Conservation (phyloP, 2,113 vertebrate species). For the Lasiurus borealis region DNA sequence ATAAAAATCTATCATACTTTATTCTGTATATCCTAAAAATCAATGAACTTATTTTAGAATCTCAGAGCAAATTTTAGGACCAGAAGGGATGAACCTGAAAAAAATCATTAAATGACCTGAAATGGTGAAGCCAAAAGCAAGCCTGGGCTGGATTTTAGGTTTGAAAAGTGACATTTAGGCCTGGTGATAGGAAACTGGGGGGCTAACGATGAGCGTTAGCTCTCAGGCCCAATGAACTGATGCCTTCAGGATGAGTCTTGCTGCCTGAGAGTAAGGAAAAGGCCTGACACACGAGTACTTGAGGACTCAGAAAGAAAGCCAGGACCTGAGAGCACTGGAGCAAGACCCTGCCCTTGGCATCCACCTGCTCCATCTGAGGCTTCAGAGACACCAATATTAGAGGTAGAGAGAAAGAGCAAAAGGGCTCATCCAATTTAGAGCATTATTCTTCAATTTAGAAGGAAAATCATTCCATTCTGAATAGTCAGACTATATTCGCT, state of each 20-base stretch:
- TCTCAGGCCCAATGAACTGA: not conserved
- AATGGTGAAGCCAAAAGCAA: not conserved
- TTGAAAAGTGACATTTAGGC: not conserved
- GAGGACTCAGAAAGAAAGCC: not conserved
- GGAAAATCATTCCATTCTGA: slow-evolving; percentile 35
- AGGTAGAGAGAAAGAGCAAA: not conserved
- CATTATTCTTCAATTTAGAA: not conserved
- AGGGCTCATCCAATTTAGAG: not conserved
- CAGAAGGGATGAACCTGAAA: not conserved
- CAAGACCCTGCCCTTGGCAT: not conserved
- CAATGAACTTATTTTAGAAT: slow-evolving; percentile 32
- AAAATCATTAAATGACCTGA: not conserved
- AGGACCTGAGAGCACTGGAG: not conserved
- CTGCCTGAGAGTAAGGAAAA: not conserved
- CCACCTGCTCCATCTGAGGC: not conserved
- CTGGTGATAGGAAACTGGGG: not conserved
- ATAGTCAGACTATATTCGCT: not conserved
- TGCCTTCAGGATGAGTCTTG: not conserved
- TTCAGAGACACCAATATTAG: not conserved
- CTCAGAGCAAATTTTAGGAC: not conserved
- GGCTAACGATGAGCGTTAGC: not conserved
- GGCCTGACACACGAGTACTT: not conserved
- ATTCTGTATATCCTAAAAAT: slow-evolving; percentile 29
- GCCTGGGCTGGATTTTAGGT: not conserved
- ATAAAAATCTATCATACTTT: slow-evolving; percentile 46